A percentile compares a stretch with the other conserved stretches of the same genome.
phyloP scores from a whole-genome alignment of 2,113 vertebrate species.

The Entelurus aequoreus region DNA sequence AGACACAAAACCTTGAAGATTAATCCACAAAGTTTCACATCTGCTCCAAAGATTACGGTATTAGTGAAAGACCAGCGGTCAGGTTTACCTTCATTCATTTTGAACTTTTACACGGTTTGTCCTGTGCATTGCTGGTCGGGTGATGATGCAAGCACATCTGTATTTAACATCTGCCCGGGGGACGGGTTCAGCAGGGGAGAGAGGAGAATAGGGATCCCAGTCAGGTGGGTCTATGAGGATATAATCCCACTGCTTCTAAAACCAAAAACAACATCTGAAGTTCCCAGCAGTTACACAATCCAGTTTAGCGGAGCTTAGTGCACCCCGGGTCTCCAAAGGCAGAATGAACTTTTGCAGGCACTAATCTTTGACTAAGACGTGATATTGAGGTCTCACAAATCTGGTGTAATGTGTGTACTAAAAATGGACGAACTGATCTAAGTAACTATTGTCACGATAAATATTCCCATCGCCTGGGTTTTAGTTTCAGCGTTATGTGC shows the following conservation, averaged over 20 bases:
- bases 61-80: constrained; percentile 4
- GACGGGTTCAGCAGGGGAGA: constrained; percentile 43
- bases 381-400: constrained; percentile 38
- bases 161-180: constrained; percentile 30
- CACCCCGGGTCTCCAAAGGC: constrained; percentile 44
- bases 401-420: constrained; percentile 17
- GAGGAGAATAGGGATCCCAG: constrained; percentile 18
- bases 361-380: constrained; percentile 58
- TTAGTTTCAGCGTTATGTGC: no score
- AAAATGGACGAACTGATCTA: constrained; percentile 31
- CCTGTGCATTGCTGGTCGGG: neutral
- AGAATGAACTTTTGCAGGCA: constrained; percentile 64
- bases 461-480: no score
- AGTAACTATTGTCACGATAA: constrained; percentile 1
- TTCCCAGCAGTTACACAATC: constrained; percentile 62
- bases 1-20: constrained; percentile 35
- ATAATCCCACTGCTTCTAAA: constrained; percentile 55
- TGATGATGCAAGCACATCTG: constrained; percentile 4
- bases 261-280: constrained; percentile 44
- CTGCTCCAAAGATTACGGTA: constrained; percentile 30
- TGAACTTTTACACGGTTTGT: no score
- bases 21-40: constrained; percentile 38
- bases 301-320: constrained; percentile 43
- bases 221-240: constrained; percentile 49
- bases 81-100: neutral